Conservation (phyloP, 2,797 vertebrate genomes). For the Anniella stebbinsi region DNA sequence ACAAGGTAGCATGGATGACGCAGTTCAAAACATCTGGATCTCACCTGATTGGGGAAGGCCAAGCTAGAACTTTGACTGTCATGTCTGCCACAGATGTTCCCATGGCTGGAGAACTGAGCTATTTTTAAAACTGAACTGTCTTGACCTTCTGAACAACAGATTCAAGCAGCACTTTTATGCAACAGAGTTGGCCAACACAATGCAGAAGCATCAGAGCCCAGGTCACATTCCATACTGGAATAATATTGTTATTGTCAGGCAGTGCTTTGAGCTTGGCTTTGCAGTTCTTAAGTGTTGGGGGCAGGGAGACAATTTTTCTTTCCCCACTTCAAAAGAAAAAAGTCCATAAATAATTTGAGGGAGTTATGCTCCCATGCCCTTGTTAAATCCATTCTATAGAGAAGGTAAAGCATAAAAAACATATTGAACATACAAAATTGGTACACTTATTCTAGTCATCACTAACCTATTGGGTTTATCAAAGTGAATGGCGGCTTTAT, state of each 20-base stretch:
- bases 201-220: background rate
- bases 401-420: background rate
- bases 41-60: no score
- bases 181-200: background rate
- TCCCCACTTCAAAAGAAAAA: background rate
- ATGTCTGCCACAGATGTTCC: background rate
- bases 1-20: no score
- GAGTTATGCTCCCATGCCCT: background rate
- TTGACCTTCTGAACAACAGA: background rate
- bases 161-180: background rate
- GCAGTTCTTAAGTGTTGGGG: background rate
- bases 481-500: slow-evolving; percentile 86
- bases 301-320: background rate
- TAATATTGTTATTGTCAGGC: background rate
- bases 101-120: background rate
- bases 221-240: background rate
- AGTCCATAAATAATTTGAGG: background rate
- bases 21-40: no score
- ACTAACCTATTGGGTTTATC: slow-evolving; percentile 96
- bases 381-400: background rate
- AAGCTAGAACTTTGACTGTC: background rate
- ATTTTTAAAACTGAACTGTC: no score
- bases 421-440: background rate
- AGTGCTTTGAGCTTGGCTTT: background rate
- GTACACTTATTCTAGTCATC: background rate